These are phyloP conservation scores for Muscicapa striata DNA, from an alignment of 2,797 vertebrate species.

Conservation along the genomic window DNA sequence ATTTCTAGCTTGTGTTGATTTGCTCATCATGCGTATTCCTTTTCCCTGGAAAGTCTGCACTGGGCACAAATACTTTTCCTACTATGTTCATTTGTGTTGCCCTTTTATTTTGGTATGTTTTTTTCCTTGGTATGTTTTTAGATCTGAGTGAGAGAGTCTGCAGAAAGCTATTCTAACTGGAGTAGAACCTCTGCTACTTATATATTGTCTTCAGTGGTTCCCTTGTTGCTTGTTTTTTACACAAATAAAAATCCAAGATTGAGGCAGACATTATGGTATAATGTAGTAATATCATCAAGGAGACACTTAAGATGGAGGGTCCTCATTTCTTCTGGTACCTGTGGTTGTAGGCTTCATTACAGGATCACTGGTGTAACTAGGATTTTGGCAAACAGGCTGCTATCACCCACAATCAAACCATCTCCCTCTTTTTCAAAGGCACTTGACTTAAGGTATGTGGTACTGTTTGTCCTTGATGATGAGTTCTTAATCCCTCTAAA, in stretches of 20 bases:
- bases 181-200: slow-evolving; percentile 56
- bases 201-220: slow-evolving; percentile 27
- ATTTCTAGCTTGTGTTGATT: slow-evolving; percentile 76
- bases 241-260: not conserved
- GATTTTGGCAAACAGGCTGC: not conserved
- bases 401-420: not conserved
- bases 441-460: slow-evolving; percentile 18
- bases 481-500: slow-evolving; percentile 26
- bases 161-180: slow-evolving; percentile 50
- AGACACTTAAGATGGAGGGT: not conserved
- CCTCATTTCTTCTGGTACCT: not conserved
- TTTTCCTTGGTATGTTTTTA: slow-evolving; percentile 71
- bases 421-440: slow-evolving; percentile 13
- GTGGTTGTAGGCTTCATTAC: not conserved
- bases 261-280: not conserved
- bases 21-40: slow-evolving; percentile 74
- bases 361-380: not conserved
- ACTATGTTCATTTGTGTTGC: slow-evolving; percentile 77
- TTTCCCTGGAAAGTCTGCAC: slow-evolving; percentile 72
- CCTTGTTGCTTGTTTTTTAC: not conserved
- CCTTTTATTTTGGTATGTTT: slow-evolving; percentile 74
- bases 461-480: slow-evolving; percentile 28
- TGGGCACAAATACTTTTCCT: slow-evolving; percentile 75
- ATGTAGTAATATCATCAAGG: not conserved
- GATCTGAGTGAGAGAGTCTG: slow-evolving; percentile 28